phyloP scores from a whole-genome alignment of 2,888 invertebrate species.

The Dryomyza anilis region DNA sequence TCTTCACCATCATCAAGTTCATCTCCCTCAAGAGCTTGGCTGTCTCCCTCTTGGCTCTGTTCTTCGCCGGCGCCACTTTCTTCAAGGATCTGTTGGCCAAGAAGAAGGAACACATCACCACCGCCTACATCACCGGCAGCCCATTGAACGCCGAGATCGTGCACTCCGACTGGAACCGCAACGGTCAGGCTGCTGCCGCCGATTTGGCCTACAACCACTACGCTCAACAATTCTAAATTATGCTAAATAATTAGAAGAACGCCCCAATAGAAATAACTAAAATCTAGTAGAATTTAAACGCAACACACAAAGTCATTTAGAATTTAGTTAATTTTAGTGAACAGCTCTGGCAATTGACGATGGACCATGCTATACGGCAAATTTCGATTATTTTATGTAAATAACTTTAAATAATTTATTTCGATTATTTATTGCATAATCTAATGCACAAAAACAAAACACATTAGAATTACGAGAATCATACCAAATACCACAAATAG shows the following conservation, averaged over 20 bases:
- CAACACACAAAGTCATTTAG: background rate
- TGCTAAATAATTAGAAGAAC: background rate
- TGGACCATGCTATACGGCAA: background rate
- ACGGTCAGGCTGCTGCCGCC: constrained; percentile 58
- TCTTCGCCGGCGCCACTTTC: constrained; percentile 65
- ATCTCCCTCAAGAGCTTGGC: constrained; percentile 71
- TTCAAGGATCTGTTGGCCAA: constrained; percentile 61
- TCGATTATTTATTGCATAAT: constrained; percentile 23
- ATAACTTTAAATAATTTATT: constrained; percentile 15
- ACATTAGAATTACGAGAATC: constrained; percentile 15
- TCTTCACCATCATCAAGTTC: constrained; percentile 67
- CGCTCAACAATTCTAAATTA: constrained; percentile 58
- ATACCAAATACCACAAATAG: constrained; percentile 16
- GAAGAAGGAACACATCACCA: constrained; percentile 61
- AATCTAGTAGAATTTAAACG: constrained; percentile 10
- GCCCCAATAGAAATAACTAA: constrained; percentile 4
- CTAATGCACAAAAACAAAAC: constrained; percentile 17
- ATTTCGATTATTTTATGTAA: constrained; percentile 17
- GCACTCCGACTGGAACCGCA: constrained; percentile 61
- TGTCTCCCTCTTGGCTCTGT: constrained; percentile 67
- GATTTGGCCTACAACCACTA: constrained; percentile 61
- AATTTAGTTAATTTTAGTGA: background rate
- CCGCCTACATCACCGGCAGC: constrained; percentile 61
- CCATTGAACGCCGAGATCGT: constrained; percentile 61
- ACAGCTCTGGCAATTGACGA: background rate